These are phyloP conservation scores for Pluvianellus socialis DNA, from an alignment of 2,113 vertebrate genomes.

Conservation along the genomic window DNA sequence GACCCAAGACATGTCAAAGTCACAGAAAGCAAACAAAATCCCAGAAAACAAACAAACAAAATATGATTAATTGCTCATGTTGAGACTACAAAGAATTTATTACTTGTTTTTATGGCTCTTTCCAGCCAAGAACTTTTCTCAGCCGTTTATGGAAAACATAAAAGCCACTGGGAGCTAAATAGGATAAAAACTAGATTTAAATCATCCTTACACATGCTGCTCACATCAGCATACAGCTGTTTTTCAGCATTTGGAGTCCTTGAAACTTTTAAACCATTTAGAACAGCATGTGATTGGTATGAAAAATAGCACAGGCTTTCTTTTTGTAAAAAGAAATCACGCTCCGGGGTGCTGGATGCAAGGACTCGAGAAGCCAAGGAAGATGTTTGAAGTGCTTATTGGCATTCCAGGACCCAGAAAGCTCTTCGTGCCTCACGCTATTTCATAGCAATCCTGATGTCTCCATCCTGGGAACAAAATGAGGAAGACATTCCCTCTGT, in stretches of 20 bases:
- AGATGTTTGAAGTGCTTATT: constrained; percentile 55
- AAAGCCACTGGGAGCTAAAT: constrained; percentile 74
- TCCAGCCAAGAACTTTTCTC: constrained; percentile 74
- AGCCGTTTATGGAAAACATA: constrained; percentile 75
- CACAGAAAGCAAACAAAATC: constrained; percentile 26
- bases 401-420: constrained; percentile 22
- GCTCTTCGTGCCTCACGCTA: neutral
- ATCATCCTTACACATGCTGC: constrained; percentile 70
- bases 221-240: constrained; percentile 72
- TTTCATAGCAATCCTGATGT: neutral
- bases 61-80: neutral
- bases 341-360: constrained; percentile 49
- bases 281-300: constrained; percentile 58
- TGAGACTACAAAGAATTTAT: constrained; percentile 64
- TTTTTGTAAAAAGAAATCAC: constrained; percentile 52
- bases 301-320: constrained; percentile 64
- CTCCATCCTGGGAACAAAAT: constrained; percentile 25
- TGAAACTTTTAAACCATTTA: constrained; percentile 53
- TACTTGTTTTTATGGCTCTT: constrained; percentile 61
- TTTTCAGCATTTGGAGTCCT: constrained; percentile 64
- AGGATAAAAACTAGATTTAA: constrained; percentile 71
- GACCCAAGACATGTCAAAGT: neutral
- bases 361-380: constrained; percentile 61
- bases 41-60: constrained; percentile 44
- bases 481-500: constrained; percentile 3